Base-by-base conservation (phyloP, 2,113 vertebrate species). In the Reinhardtius hippoglossoides region DNA sequence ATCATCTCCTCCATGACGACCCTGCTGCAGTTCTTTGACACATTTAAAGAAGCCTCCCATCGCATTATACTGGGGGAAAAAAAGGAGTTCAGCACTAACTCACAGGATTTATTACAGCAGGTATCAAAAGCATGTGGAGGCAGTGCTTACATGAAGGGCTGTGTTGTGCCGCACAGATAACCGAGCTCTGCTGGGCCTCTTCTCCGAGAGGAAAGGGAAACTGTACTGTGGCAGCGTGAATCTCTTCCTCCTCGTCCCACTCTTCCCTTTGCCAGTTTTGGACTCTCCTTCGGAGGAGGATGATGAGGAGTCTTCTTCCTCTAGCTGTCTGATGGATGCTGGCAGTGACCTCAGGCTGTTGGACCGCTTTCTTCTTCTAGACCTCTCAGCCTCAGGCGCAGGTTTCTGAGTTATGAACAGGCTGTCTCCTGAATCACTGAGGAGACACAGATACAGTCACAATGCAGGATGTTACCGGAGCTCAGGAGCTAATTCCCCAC, bases 351-450 rank as follows among this genome's bases (percentile, higher is more conserved):
- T 67, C 1, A 0, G 5, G 14, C 2, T 65, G 48, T 0, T 0
- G 46, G 15, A 20, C 18, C 0, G 31, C 8, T 1, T 67, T 0
- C 9, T 5, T 14, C 48, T 40, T 9, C 16, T 10, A 76, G 67
- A 42, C 27, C 89, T 89, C 59, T 35, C 62, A 0, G 78, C 54
- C 61, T 73, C n/a, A 1, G 84, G 68, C 9, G 57, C 67, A 37
- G 71, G 56, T 24, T 50, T 58, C 74, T 95, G 94, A 9, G 93
- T 95, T 35, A 93, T 27, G 80, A 95, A 95, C 77, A 95, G 21
- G 63, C 91, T 92, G 67, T 93, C 87, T 6, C 71, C 92, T 0
- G 94, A 94, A 61, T 93, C 93, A 71, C 95, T 95, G 80, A 23
- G 48, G 26, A 86, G 14, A 79, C 15, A 68, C 18, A 48, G 15